Conservation (phyloP, 2,113 vertebrate species). For the Polypterus senegalus region DNA sequence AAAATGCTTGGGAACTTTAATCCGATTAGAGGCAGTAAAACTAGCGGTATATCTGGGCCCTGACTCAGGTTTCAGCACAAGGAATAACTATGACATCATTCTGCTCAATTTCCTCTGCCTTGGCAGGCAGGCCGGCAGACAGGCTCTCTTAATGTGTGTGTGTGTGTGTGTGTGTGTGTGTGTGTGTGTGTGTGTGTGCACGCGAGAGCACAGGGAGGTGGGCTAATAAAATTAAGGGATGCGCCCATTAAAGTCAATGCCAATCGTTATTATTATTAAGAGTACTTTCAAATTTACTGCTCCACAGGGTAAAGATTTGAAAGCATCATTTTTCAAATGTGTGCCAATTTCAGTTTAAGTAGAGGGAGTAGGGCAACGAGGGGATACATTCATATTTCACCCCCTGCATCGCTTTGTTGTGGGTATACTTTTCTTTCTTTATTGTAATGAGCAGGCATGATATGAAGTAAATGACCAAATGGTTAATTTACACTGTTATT, state of each 20-base stretch:
- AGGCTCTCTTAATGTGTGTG: too few relatives aligned
- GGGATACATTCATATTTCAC: too few relatives aligned
- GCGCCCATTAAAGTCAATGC: slow-evolving; percentile 66
- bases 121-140: slow-evolving; percentile 16
- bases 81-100: slow-evolving; percentile 62
- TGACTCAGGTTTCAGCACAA: slow-evolving; percentile 55
- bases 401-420: too few relatives aligned
- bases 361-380: too few relatives aligned
- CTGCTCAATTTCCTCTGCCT: slow-evolving; percentile 49
- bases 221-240: slow-evolving; percentile 63
- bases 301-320: slow-evolving; percentile 39
- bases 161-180: too few relatives aligned
- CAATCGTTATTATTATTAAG: slow-evolving; percentile 65
- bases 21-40: slow-evolving; percentile 54
- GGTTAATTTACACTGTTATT: too few relatives aligned
- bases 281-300: slow-evolving; percentile 65
- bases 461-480: too few relatives aligned
- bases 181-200: not conserved
- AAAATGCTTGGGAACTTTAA: slow-evolving; percentile 45
- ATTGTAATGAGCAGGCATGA: too few relatives aligned
- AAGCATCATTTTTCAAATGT: slow-evolving; percentile 61
- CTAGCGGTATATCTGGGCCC: slow-evolving; percentile 54
- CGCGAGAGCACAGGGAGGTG: not conserved
- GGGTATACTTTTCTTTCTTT: too few relatives aligned
- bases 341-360: slow-evolving; percentile 27